Evolutionary conservation across 2,888 invertebrate species (phyloP).

Genomic region (Hydroisotoma schaefferi): DNA sequence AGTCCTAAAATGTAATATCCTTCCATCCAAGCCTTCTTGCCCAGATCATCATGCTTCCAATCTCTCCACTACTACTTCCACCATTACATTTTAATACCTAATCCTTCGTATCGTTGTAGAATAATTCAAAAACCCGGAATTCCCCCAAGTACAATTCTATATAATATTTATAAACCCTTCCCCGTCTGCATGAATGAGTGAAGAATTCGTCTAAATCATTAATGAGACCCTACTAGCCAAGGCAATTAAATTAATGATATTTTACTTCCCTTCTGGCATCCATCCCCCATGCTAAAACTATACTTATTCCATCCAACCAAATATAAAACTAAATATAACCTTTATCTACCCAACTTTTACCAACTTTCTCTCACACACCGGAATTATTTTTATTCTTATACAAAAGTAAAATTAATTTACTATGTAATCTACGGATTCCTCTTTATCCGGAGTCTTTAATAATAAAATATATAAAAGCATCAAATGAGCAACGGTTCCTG

Average conservation of each 20-base stretch:
- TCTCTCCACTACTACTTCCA: no score
- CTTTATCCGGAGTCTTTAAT: no score
- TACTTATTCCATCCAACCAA: no score
- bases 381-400: not conserved
- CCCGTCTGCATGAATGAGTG: conserved; percentile 7
- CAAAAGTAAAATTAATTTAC: not conserved
- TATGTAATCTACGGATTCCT: not conserved
- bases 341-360: not conserved
- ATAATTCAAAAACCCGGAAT: not conserved
- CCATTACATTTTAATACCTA: no score
- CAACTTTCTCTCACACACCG: not conserved
- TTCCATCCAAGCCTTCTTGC: no score
- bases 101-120: conserved; percentile 1
- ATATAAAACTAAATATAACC: not conserved
- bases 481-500: no score
- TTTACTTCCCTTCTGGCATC: conserved; percentile 7
- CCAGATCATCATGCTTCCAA: no score
- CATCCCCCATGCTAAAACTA: no score
- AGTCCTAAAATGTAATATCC: no score
- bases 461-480: no score
- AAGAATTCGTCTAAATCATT: conserved; percentile 4
- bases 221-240: not conserved
- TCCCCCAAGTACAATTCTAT: conserved; percentile 11
- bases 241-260: conserved; percentile 11
- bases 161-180: conserved; percentile 1